Base-by-base conservation (phyloP, 1,140 invertebrate species). In the Ceratina japonica region DNA sequence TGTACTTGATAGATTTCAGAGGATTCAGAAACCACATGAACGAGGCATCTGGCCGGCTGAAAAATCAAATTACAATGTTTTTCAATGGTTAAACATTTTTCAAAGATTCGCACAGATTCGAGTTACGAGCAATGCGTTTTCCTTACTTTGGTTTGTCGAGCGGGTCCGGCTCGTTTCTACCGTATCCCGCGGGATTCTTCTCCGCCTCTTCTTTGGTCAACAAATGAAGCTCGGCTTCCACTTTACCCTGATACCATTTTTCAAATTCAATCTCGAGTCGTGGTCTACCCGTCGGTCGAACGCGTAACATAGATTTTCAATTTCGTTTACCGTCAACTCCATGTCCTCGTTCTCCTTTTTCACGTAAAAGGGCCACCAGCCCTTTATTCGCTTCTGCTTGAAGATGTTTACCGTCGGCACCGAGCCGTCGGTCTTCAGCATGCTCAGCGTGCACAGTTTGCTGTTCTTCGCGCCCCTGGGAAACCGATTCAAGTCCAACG, bases 21-120 rank as follows among this genome's bases (percentile, higher is more conserved):
- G 97, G 97, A 92, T 98, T 98, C 82, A 98, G 91, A 91, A 98
- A 97, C 97, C 97, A 98, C 94, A 98, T 97, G 90, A 98, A 98
- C 0, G 97, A 97, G 4, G 96, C 95, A 90, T 98, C 97, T 1
- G 97, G 97, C 15, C 97, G 97, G 90, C 97, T 98, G 94, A 79
- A 87, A 84, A 90, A 86, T 80, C 58, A 82, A 83, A 44, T 3
- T 31, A 31, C 37, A 44, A 8, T 44, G 0, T 8, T 44, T 44
- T 44, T 44, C 10, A 10, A 0, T 10, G 3, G 37, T 44, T 7
- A 7, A 44, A 8, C 37, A 7, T 44, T 44, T 44, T 44, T 44
- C n/a, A n/a, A n/a, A n/a, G n/a, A n/a, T 44, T 44, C 10, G 5
- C 10, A 0, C 10, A 44, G 10, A 44, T 44, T 44, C 37, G 10